Conservation (phyloP, 2,888 invertebrate genomes). For the Ypsolopha scabrella region DNA sequence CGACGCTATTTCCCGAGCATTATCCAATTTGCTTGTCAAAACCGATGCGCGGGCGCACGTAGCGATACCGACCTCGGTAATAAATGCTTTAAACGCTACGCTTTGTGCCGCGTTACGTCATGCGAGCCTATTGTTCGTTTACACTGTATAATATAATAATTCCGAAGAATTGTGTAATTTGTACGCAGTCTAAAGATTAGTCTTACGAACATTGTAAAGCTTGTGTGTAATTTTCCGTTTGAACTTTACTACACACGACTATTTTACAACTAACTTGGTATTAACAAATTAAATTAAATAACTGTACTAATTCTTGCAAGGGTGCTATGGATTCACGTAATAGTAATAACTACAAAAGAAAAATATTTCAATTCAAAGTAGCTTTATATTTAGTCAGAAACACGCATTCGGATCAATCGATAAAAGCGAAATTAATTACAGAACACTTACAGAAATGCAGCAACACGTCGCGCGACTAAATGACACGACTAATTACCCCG, state of each 20-base stretch:
- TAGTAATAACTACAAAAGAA: too few relatives aligned
- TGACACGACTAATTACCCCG: constrained; percentile 57
- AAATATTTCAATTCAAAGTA: too few relatives aligned
- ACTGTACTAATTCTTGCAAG: too few relatives aligned
- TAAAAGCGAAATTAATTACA: constrained; percentile 47
- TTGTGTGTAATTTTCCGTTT: too few relatives aligned
- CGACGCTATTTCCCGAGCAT: constrained; percentile 44
- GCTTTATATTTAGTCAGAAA: too few relatives aligned
- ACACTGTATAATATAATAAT: not conserved
- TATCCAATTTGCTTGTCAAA: constrained; percentile 66
- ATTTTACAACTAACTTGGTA: too few relatives aligned
- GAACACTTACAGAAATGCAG: constrained; percentile 49
- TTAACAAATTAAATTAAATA: too few relatives aligned
- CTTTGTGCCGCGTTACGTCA: not conserved
- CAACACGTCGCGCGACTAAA: constrained; percentile 42
- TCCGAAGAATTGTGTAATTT: not conserved
- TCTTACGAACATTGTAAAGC: too few relatives aligned
- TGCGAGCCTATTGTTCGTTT: not conserved
- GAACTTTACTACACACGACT: too few relatives aligned
- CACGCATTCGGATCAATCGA: constrained; percentile 29
- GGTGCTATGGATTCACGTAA: too few relatives aligned
- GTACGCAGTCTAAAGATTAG: too few relatives aligned
- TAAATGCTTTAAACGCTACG: constrained; percentile 6
- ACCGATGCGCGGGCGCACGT: constrained; percentile 33
- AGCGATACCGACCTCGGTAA: constrained; percentile 10